phyloP scores from a whole-genome alignment of 2,113 vertebrate species.

The Planiliza haematocheilus region DNA sequence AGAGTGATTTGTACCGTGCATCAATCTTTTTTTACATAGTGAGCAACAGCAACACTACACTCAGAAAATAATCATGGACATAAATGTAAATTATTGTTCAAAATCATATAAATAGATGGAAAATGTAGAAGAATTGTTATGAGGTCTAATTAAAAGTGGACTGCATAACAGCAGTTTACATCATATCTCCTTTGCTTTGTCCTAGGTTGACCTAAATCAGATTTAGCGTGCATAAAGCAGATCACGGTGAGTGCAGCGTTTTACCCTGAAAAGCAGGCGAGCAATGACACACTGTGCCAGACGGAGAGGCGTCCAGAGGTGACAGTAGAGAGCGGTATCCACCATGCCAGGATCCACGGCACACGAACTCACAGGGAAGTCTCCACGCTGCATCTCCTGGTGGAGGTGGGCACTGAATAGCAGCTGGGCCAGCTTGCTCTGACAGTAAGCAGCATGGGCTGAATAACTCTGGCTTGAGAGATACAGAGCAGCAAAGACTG shows the following conservation, averaged over 20 bases:
- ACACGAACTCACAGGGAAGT: constrained; percentile 86
- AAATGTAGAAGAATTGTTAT: not conserved
- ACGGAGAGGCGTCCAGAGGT: constrained; percentile 83
- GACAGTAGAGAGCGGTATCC: constrained; percentile 87
- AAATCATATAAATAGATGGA: no score
- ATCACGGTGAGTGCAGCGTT: not conserved
- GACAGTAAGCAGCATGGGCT: constrained; percentile 88
- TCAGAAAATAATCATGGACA: no score
- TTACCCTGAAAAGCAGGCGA: constrained; percentile 89
- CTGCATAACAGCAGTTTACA: not conserved
- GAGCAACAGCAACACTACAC: no score
- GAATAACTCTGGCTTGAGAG: constrained; percentile 84
- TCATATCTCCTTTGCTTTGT: not conserved
- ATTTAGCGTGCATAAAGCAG: not conserved
- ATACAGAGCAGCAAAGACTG: constrained; percentile 1
- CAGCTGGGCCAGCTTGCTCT: constrained; percentile 93
- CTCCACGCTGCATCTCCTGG: constrained; percentile 78
- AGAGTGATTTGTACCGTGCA: no score
- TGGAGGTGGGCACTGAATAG: constrained; percentile 90
- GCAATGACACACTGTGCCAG: constrained; percentile 74
- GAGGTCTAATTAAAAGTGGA: not conserved
- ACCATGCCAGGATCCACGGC: constrained; percentile 93
- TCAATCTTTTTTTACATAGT: no score
- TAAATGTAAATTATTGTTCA: no score
- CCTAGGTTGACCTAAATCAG: not conserved